These are phyloP conservation scores for Paraplagusia blochii DNA, from an alignment of 2,113 vertebrate species.

Conservation along the genomic window DNA sequence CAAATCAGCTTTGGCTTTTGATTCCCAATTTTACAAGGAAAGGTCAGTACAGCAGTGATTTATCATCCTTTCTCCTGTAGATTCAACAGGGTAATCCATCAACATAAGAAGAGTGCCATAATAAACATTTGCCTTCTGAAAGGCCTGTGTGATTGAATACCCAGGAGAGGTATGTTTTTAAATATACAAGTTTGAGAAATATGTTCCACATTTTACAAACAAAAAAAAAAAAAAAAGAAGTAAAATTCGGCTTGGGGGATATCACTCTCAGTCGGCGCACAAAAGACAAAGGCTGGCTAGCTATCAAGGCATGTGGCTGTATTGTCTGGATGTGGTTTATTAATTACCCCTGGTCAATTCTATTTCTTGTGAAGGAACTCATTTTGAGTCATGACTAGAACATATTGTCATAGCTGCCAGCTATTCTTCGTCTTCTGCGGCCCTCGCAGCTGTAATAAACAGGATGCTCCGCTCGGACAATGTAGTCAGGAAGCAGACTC, in stretches of 20 bases:
- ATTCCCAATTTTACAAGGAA: constrained; percentile 63
- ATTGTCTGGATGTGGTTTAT: constrained; percentile 52
- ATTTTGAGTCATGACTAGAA: constrained; percentile 17
- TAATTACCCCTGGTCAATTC: constrained; percentile 17
- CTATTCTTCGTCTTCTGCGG: constrained; percentile 33
- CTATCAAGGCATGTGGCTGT: constrained; percentile 11
- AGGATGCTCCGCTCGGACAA: constrained; percentile 65
- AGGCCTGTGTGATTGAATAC: constrained; percentile 41
- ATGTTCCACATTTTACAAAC: constrained; percentile 27
- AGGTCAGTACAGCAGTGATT: constrained; percentile 68
- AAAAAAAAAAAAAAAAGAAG: constrained; percentile 11
- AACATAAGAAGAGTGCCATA: constrained; percentile 37
- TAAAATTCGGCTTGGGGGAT: too few species aligned
- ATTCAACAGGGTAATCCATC: constrained; percentile 67
- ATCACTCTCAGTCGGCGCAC: not conserved
- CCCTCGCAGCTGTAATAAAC: constrained; percentile 63
- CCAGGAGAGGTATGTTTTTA: constrained; percentile 28
- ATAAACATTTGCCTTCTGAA: constrained; percentile 51
- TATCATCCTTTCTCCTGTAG: constrained; percentile 61
- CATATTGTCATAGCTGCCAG: constrained; percentile 21
- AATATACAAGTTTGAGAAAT: constrained; percentile 28
- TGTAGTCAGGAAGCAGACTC: constrained; percentile 56
- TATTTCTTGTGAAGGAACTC: constrained; percentile 22
- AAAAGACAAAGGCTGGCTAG: constrained; percentile 9
- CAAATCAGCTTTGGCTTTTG: constrained; percentile 57